Evolutionary conservation across 2,888 invertebrate species (phyloP).

Genomic region (Ecliptopera silaceata): DNA sequence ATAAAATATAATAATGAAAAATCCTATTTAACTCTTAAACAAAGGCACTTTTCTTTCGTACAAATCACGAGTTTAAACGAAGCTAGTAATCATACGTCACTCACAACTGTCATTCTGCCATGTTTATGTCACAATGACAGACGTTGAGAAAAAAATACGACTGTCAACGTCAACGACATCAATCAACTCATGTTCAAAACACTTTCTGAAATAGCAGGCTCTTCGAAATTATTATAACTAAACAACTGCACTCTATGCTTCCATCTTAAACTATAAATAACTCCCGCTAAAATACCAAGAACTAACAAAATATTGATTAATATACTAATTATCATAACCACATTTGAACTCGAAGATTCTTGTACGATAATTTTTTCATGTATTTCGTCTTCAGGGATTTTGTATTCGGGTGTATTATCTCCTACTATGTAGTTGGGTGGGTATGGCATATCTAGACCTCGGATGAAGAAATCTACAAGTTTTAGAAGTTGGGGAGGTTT

Average conservation of each 20-base stretch:
- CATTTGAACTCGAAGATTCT: constrained; percentile 32
- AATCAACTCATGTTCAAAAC: constrained; percentile 46
- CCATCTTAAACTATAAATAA: constrained; percentile 49
- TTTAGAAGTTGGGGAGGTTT: constrained; percentile 75
- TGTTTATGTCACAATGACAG: no score
- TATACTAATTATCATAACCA: constrained; percentile 54
- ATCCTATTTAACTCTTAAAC: no score
- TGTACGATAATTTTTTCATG: not conserved
- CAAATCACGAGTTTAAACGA: no score
- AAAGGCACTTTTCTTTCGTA: no score
- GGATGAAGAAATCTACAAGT: constrained; percentile 57
- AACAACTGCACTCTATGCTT: constrained; percentile 51
- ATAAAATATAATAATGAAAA: no score
- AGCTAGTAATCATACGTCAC: no score
- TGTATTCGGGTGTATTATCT: constrained; percentile 37
- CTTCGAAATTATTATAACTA: constrained; percentile 52
- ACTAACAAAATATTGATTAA: constrained; percentile 58
- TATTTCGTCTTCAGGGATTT: not conserved
- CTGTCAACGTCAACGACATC: not conserved
- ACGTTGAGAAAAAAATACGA: no score
- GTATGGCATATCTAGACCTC: constrained; percentile 43
- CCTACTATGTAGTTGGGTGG: constrained; percentile 43
- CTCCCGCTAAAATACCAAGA: constrained; percentile 43
- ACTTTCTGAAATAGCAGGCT: constrained; percentile 47
- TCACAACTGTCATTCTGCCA: no score